These are phyloP conservation scores for Penaeus chinensis DNA, from an alignment of 1,140 invertebrate genomes.

Conservation along the genomic window DNA sequence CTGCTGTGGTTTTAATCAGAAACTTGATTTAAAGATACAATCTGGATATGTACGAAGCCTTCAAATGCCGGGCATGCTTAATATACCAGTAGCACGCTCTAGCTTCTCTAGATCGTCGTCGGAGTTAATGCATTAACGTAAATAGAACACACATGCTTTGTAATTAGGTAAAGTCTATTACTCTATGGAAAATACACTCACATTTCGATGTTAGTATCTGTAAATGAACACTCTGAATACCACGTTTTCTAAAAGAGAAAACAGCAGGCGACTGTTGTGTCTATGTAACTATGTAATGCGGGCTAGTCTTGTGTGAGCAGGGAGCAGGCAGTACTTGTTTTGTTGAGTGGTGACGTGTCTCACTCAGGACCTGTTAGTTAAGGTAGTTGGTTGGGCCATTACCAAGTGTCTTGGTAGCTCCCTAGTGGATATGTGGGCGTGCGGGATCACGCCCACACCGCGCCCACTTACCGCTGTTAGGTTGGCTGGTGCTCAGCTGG, in stretches of 20 bases:
- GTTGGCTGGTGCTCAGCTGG: constrained; percentile 44
- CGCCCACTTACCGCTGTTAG: constrained; percentile 52
- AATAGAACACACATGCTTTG: constrained; percentile 43
- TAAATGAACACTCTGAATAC: background rate
- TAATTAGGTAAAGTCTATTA: constrained; percentile 27
- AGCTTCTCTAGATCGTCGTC: background rate
- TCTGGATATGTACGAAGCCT: too few relatives aligned
- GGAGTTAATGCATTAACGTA: background rate
- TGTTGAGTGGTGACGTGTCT: constrained; percentile 27
- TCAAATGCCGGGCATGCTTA: too few relatives aligned
- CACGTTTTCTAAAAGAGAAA: constrained; percentile 25
- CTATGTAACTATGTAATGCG: constrained; percentile 21
- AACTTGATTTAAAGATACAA: too few relatives aligned
- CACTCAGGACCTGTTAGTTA: constrained; percentile 33
- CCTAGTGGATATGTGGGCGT: constrained; percentile 36
- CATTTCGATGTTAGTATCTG: background rate
- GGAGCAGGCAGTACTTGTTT: constrained; percentile 13
- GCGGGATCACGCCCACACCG: constrained; percentile 30
- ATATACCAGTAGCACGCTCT: background rate
- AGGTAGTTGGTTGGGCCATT: constrained; percentile 31
- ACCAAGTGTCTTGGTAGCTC: constrained; percentile 26
- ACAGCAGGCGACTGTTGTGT: constrained; percentile 17
- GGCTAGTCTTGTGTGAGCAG: constrained; percentile 28
- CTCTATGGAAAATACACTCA: constrained; percentile 21
- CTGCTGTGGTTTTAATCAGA: too few relatives aligned